phyloP scores from a whole-genome alignment of 92 coral and sea anemone species.

The Virgularia gustaviana region DNA sequence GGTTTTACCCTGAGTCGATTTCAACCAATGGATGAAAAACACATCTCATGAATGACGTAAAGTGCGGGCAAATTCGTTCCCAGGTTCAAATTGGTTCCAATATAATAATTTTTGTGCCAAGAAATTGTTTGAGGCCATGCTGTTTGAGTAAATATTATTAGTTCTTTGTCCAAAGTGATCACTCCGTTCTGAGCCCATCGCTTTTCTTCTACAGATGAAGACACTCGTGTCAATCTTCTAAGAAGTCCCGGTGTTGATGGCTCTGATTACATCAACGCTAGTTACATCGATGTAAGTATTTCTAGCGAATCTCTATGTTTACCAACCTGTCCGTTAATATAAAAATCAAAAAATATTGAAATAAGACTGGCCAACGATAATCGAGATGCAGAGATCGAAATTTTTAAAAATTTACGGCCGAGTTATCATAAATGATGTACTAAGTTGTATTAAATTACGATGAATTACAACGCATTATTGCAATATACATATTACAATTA shows the following conservation, averaged over 20 bases:
- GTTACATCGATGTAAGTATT: slow-evolving; percentile 21
- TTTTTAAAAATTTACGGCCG: too few species aligned
- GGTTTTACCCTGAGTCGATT: too few species aligned
- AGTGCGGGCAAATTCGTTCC: too few species aligned
- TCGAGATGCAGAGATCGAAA: not conserved
- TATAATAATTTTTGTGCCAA: too few species aligned
- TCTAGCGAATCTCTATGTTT: not conserved
- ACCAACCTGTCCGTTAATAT: not conserved
- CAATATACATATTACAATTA: too few species aligned
- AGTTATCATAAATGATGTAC: too few species aligned
- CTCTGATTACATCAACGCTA: slow-evolving; percentile 34
- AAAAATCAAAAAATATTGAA: not conserved
- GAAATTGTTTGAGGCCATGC: too few species aligned
- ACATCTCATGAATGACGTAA: too few species aligned
- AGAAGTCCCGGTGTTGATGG: slow-evolving; percentile 39
- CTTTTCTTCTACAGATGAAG: slow-evolving; percentile 9
- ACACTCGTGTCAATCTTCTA: slow-evolving; percentile 19
- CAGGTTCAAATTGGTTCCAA: too few species aligned
- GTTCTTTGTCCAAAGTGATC: not conserved
- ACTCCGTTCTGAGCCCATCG: not conserved
- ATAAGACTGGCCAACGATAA: not conserved
- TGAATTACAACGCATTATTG: too few species aligned
- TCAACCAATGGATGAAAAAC: too few species aligned
- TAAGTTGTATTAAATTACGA: too few species aligned
- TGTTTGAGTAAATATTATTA: not conserved